These are phyloP conservation scores for Numenius arquata DNA, from an alignment of 2,113 vertebrate genomes.

Conservation along the genomic window DNA sequence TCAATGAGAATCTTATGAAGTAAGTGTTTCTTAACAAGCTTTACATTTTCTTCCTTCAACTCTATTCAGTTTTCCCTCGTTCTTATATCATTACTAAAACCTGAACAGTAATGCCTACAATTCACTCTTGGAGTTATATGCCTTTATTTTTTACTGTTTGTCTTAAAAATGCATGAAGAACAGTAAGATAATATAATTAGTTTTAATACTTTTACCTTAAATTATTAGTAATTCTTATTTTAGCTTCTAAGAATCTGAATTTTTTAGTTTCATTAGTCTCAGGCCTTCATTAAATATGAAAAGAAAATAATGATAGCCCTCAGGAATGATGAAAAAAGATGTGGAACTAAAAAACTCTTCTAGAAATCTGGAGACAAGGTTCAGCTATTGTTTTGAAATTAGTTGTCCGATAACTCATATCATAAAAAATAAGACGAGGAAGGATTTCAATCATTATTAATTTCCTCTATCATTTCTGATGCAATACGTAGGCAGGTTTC, in stretches of 20 bases:
- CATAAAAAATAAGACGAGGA: neutral
- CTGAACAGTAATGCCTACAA: neutral
- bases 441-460: neutral
- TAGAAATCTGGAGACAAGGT: neutral
- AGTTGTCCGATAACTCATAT: neutral
- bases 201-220: neutral
- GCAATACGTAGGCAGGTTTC: neutral
- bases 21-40: neutral
- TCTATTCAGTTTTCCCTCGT: neutral
- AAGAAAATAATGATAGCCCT: neutral
- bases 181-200: neutral
- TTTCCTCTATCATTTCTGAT: slow-evolving; percentile 5
- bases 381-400: neutral
- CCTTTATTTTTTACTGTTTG: neutral
- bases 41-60: neutral
- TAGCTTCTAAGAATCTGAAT: neutral
- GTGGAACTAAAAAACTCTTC: neutral
- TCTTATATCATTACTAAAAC: neutral
- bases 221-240: neutral
- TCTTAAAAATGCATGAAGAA: neutral
- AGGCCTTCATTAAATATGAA: neutral
- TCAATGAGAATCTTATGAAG: neutral
- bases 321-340: neutral
- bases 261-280: neutral
- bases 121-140: neutral